Evolutionary conservation across 2,113 vertebrate genomes (phyloP), one percentile per base, ranked within the genome.

Genomic region (Cheirogaleus medius): DNA sequence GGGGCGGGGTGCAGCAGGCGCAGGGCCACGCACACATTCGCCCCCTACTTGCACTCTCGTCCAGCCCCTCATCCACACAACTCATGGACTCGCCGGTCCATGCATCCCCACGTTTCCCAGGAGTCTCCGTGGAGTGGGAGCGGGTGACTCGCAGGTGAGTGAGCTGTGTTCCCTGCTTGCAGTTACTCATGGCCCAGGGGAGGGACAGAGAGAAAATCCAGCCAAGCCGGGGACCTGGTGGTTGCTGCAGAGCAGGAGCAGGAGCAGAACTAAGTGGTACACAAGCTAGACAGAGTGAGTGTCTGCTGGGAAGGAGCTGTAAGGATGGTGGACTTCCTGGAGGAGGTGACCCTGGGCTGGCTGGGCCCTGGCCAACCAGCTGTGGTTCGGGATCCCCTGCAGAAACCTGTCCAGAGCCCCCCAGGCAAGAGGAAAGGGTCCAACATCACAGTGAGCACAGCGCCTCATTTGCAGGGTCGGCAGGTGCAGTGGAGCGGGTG

Each of bases 391-490:
- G 29, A 20, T 11, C 23, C 6, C 14, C 71, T 29, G 58, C 37
- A 44, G 66, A 20, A 49, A 2, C 85, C 11, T 4, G 74, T 76
- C 66, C 47, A 5, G 47, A 56, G 29, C 8, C 8, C 20, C 4
- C 21, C 27, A 4, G 32, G 68, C 9, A 34, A 60, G 64, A 60
- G 34, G 49, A 42, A 60, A 17, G 18, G 37, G 25, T 82, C 25
- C 37, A 42, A 39, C 13, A 23, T 42, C 34, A 12, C 0, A 0
- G 8, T 5, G 42, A n/a, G 64, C 64, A 3, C 5, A 21, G 20
- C 32, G 11, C 69, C 29, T 13, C 8, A 37, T 34, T 14, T 8
- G n/a, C 66, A 42, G 78, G 68, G 49, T 27, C 14, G 15, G 3
- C 1, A 1, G 14, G 32, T 52, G 34, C 15, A 54, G 63, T 13